Conservation (phyloP, 2,888 invertebrate genomes). For the Lagria hirta region DNA sequence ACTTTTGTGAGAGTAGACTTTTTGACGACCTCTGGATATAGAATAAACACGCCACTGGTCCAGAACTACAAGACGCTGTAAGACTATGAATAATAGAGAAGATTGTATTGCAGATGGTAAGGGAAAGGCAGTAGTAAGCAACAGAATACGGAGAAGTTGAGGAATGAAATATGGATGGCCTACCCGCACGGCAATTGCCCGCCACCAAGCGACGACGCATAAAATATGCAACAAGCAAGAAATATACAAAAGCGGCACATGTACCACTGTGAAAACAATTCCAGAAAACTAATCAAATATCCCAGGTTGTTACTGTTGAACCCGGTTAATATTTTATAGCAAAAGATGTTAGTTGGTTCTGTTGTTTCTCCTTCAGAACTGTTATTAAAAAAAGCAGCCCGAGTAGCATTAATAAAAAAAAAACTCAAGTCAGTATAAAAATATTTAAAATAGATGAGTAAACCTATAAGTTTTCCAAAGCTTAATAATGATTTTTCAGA, state of each 20-base stretch:
- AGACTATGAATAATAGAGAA: conserved; percentile 42
- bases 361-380: too few species aligned
- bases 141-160: conserved; percentile 35
- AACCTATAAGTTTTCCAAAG: too few species aligned
- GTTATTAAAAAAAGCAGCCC: too few species aligned
- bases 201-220: conserved; percentile 23
- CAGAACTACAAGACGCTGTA: conserved; percentile 23
- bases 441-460: too few species aligned
- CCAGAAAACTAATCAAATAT: conserved; percentile 14
- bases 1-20: too few species aligned
- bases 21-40: too few species aligned
- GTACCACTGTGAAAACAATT: conserved; percentile 6
- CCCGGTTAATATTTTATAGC: neutral
- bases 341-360: too few species aligned
- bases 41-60: too few species aligned
- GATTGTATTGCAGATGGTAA: conserved; percentile 48
- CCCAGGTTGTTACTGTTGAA: neutral
- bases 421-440: too few species aligned
- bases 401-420: too few species aligned
- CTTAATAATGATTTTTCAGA: too few species aligned
- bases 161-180: conserved; percentile 41
- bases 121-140: conserved; percentile 42
- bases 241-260: conserved; percentile 8
- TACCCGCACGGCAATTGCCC: conserved; percentile 38
- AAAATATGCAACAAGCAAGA: conserved; percentile 22